Conservation (phyloP, 2,888 invertebrate species). For the Torymus aiolomorphi region DNA sequence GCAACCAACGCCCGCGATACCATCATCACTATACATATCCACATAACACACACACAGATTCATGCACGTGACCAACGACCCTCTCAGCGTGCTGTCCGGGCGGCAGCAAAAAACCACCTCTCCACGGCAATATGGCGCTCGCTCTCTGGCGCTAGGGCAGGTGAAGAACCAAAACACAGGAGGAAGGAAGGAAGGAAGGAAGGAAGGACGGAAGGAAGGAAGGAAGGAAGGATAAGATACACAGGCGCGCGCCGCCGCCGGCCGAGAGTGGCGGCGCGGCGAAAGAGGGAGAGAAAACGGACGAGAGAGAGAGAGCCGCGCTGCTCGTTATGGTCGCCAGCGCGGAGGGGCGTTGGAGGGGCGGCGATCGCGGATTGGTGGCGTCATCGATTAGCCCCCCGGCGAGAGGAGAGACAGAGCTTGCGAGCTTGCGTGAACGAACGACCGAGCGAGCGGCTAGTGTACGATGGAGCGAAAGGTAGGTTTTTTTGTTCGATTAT, state of each 20-base stretch:
- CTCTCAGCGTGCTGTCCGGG: neutral
- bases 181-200: slow-evolving; percentile 51
- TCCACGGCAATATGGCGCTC: slow-evolving; percentile 44
- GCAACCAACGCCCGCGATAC: too few species aligned
- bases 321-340: too few species aligned
- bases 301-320: slow-evolving; percentile 15
- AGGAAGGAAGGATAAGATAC: slow-evolving; percentile 57
- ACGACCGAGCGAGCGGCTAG: too few species aligned
- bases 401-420: neutral
- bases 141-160: slow-evolving; percentile 33
- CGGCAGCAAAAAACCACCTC: neutral
- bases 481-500: too few species aligned
- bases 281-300: neutral
- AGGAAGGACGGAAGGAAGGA: slow-evolving; percentile 56
- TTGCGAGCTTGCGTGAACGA: neutral
- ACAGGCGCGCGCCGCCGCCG: slow-evolving; percentile 40
- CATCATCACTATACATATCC: too few species aligned
- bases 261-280: slow-evolving; percentile 49
- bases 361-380: slow-evolving; percentile 72
- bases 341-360: slow-evolving; percentile 3
- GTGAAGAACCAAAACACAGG: slow-evolving; percentile 54
- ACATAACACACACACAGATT: too few species aligned
- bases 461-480: too few species aligned
- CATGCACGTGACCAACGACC: too few species aligned
- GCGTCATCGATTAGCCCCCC: slow-evolving; percentile 73